Evolutionary conservation across 2,797 vertebrate genomes (phyloP), one percentile per base, ranked within the genome.

Genomic region (Florisuga fusca): DNA sequence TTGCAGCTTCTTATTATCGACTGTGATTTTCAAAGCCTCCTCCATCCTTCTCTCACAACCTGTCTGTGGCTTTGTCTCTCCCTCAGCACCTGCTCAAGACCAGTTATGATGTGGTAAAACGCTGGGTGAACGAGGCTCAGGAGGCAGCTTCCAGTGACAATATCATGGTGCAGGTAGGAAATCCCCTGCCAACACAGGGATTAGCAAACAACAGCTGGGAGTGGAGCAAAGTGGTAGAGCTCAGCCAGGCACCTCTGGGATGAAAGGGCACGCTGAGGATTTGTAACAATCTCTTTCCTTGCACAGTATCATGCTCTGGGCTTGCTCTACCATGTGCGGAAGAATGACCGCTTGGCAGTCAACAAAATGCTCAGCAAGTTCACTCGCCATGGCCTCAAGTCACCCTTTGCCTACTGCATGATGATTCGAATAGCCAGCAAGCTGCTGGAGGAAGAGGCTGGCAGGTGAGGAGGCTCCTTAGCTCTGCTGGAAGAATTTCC

Each of bases 311-410:
- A 98, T 0, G 98, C 98, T 3, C 97, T 98, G 41, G 98, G 98
- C 62, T 96, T 98, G 88, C 97, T 98, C 33, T 98, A 98, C 92
- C 98, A 98, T 0, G 96, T 98, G 63, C 97, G 98, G 29, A 98
- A 98, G 97, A 98, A 98, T 0, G 98, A 98, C 92, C 98, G 98
- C 46, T 93, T 98, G 85, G 98, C 98, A 1, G 98, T 98, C 84
- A 98, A 97, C 87, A 98, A 98, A 96, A 98, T 98, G 98, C 97
- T 98, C 76, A 98, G 97, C 96, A 98, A 98, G 94, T 98, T 98
- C 84, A 98, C 98, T 0, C 97, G 98, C 64, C 98, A 98, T 0
- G 98, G 98, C 73, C 97, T 98, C 69, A 98, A 98, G 93, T 98
- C 98, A 2, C 98, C 98, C 0, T 98, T 98, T 51, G 98, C 98